A percentile compares a stretch with the other conserved stretches of the same genome.
phyloP scores from a whole-genome alignment of 2,797 vertebrate genomes.

The Silurus lanzhouensis region DNA sequence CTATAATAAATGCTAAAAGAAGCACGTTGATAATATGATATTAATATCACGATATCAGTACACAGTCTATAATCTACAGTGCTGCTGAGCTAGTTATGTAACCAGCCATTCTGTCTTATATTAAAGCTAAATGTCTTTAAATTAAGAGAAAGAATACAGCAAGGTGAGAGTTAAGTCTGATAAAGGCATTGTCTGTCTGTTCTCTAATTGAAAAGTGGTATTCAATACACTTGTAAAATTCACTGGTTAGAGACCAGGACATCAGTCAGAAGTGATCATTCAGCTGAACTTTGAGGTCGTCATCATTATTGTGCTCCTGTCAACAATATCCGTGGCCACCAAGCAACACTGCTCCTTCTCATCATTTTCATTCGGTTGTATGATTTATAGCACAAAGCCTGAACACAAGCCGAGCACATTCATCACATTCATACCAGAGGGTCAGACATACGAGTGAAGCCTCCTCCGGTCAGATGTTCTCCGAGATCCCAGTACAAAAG shows the following conservation, averaged over 20 bases:
- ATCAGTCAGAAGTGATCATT: neutral
- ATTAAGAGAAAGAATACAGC: too few relatives aligned
- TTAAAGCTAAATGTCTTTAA: too few relatives aligned
- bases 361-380: neutral
- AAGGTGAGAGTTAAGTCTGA: too few relatives aligned
- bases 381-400: neutral
- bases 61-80: too few relatives aligned
- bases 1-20: too few relatives aligned
- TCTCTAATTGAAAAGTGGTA: neutral
- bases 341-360: neutral
- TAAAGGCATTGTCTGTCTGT: neutral
- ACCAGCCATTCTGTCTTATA: too few relatives aligned
- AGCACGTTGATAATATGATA: too few relatives aligned
- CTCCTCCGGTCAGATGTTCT: neutral
- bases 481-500: neutral
- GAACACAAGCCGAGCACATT: neutral
- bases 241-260: neutral
- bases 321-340: neutral
- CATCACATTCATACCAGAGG: neutral
- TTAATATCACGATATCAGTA: neutral
- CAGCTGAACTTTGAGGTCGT: neutral
- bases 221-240: neutral
- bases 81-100: too few relatives aligned
- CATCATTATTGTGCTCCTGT: neutral
- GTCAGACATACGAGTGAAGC: neutral